Base-by-base conservation (phyloP, 30 jellyfish, hydroid and myxozoan genomes). In the Aurelia aurita region DNA sequence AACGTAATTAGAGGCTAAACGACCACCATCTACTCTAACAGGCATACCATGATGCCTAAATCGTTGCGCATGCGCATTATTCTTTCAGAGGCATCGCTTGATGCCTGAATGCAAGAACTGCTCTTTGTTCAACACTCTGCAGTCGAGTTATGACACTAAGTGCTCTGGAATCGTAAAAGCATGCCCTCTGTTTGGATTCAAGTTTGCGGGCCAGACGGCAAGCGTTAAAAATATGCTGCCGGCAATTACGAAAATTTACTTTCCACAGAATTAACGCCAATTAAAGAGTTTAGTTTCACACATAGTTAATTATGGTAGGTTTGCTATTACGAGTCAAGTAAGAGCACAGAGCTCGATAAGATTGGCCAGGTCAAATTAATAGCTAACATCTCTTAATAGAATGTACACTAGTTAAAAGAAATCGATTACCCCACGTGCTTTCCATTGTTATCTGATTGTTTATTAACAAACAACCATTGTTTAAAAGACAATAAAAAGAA, bases 1-100 rank as follows among this genome's bases (percentile, higher is more conserved):
- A 57, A 57, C 59, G 23, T 55, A 75, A 75, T 75, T 75, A 75
- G 31, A 34, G 58, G 73, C 58, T 32, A 18, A 18, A 58, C 9
- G 11, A 35, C 43, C 54, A 22, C 58, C 39, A 28, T 43, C 66
- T 16, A 16, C 29, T 31, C 31, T 39, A 19, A 7, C 47, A 75
- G 31, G 76, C 87, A 32, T 21, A 29, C 39, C 13, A 51, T 27
- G 75, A 54, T 53, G 87, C 87, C 16, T 27, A 5, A 12, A 57
- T 22, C 13, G 61, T 1, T 75, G 87, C 87, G 87, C 87, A 75
- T 75, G 87, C 87, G 87, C 87, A 75, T 57, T 58, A 18, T 22
- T 22, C 39, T 43, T 55, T 19, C 12, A 22, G 51, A 39, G 51
- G 51, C 51, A 39, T 39, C 13, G 1, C 15, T 39, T 39, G 9